Percentiles rank a stretch among this genome's conserved stretches.
Evolutionary conservation across 2,888 invertebrate genomes (phyloP).

Genomic region (Schrankia costaestrigalis): DNA sequence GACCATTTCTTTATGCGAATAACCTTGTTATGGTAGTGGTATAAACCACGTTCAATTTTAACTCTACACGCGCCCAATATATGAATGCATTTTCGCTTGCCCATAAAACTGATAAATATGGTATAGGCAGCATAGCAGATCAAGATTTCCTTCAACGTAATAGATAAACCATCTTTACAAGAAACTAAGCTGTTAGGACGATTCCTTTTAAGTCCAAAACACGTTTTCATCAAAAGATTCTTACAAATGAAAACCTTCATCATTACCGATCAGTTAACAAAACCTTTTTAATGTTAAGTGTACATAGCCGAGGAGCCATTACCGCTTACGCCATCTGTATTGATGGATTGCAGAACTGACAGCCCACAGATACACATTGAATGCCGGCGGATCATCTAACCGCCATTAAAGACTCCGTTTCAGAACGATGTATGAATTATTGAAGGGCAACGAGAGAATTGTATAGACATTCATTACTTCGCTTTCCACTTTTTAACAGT

Average conservation of each 20-base stretch:
- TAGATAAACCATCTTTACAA: too few relatives aligned
- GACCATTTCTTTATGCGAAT: too few relatives aligned
- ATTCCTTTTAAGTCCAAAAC: neutral
- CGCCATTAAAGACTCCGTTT: constrained; percentile 5
- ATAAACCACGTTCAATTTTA: too few relatives aligned
- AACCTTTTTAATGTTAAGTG: constrained; percentile 6
- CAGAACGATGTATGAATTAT: constrained; percentile 9
- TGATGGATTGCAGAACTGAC: constrained; percentile 38
- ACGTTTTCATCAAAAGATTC: constrained; percentile 1
- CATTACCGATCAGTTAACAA: constrained; percentile 15
- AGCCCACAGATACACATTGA: constrained; percentile 26
- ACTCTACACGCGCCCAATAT: too few relatives aligned
- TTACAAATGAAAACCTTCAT: neutral
- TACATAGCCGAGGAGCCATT: constrained; percentile 26
- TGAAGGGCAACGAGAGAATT: neutral
- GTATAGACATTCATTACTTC: neutral
- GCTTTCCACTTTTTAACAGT: neutral
- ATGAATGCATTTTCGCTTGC: too few relatives aligned
- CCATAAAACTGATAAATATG: too few relatives aligned
- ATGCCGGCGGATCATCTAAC: constrained; percentile 16
- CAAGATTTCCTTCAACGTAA: too few relatives aligned
- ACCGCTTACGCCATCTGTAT: constrained; percentile 35
- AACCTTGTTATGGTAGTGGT: too few relatives aligned
- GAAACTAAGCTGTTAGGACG: too few relatives aligned
- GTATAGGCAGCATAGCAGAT: too few relatives aligned